These are phyloP conservation scores for Corythornis vintsioides DNA, from an alignment of 2,113 vertebrate species.

Conservation along the genomic window DNA sequence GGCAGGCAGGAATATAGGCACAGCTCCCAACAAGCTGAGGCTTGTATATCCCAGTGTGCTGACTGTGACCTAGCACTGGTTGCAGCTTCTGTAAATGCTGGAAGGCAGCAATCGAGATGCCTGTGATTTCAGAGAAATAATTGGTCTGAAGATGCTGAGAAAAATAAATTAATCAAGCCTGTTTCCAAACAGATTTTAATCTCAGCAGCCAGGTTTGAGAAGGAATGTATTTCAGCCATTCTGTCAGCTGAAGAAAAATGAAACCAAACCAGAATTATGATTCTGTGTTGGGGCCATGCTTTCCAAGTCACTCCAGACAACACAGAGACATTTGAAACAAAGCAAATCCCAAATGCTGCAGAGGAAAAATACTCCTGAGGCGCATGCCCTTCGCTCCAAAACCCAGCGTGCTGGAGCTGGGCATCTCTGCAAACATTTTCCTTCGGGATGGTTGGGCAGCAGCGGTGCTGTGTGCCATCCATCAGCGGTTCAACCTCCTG, in stretches of 20 bases:
- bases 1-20: neutral
- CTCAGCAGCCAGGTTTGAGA: slow-evolving; percentile 12
- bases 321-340: neutral
- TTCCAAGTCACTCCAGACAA: neutral
- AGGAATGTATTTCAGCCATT: slow-evolving; percentile 12
- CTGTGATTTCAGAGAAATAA: neutral
- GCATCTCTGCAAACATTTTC: neutral
- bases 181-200: slow-evolving; percentile 55
- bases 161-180: neutral
- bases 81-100: neutral
- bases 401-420: fast-evolving
- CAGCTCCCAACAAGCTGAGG: neutral
- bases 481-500: fast-evolving
- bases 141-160: neutral
- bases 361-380: neutral
- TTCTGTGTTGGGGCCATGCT: neutral
- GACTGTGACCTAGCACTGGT: neutral
- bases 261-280: neutral
- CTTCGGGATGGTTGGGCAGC: fast-evolving
- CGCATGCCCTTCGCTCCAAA: neutral
- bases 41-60: fast-evolving
- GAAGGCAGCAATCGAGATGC: neutral
- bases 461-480: fast-evolving
- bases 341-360: neutral
- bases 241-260: slow-evolving; percentile 23